Conservation (phyloP, 2,797 vertebrate species). For the Labroides dimidiatus region DNA sequence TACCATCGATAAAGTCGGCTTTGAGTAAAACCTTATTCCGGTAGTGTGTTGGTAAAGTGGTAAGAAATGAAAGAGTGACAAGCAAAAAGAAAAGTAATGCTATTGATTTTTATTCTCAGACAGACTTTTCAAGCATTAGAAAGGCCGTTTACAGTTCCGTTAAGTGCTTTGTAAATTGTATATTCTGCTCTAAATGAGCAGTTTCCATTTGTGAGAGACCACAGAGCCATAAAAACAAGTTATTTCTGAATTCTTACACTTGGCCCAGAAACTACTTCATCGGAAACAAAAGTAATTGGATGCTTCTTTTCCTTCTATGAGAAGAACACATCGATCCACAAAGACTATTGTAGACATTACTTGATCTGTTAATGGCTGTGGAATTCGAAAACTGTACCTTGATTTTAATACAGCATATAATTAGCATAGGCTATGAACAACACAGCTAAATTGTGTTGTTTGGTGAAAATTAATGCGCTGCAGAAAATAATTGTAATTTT, state of each 20-base stretch:
- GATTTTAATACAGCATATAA: background rate
- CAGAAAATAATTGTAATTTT: background rate
- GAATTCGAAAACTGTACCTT: slow-evolving; percentile 5
- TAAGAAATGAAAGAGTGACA: slow-evolving; percentile 64
- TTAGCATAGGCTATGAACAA: too few species aligned
- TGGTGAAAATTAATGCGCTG: background rate
- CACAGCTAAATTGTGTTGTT: background rate
- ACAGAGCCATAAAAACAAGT: slow-evolving; percentile 75
- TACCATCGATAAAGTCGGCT: slow-evolving; percentile 30
- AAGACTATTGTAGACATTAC: slow-evolving; percentile 16
- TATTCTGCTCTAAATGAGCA: slow-evolving; percentile 73
- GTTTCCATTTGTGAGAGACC: slow-evolving; percentile 74
- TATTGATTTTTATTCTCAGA: slow-evolving; percentile 78
- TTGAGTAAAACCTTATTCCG: slow-evolving; percentile 39
- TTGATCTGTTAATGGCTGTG: background rate
- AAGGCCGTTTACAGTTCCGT: slow-evolving; percentile 78
- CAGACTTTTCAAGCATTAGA: slow-evolving; percentile 74
- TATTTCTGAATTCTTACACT: slow-evolving; percentile 76
- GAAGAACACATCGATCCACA: slow-evolving; percentile 16
- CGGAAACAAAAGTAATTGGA: slow-evolving; percentile 49
- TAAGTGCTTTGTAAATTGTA: slow-evolving; percentile 82
- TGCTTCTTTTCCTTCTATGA: slow-evolving; percentile 31
- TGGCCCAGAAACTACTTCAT: slow-evolving; percentile 58
- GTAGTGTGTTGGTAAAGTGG: slow-evolving; percentile 63
- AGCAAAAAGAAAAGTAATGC: slow-evolving; percentile 65